Conservation (phyloP, 2,888 invertebrate genomes). For the Cheilosia urbana region DNA sequence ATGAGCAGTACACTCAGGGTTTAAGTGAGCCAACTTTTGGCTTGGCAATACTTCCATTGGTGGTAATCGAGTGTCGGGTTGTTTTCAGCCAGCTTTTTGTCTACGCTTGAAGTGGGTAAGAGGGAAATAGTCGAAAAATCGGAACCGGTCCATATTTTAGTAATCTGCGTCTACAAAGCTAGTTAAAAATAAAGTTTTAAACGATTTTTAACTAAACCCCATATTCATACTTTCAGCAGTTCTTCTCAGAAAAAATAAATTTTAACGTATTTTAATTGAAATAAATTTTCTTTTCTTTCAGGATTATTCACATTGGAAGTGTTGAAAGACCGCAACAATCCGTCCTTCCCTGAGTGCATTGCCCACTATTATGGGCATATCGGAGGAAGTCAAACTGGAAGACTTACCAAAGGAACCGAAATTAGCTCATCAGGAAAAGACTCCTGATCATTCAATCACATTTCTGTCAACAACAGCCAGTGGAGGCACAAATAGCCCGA, state of each 20-base stretch:
- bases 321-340: background rate
- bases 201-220: too few relatives aligned
- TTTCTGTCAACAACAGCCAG: constrained; percentile 82
- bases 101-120: too few relatives aligned
- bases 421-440: constrained; percentile 83
- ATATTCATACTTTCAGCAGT: too few relatives aligned
- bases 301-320: background rate
- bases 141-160: accelerated
- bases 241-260: too few relatives aligned
- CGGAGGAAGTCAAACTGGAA: constrained; percentile 84
- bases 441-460: constrained; percentile 84
- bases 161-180: too few relatives aligned
- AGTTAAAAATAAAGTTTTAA: too few relatives aligned
- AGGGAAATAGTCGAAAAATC: too few relatives aligned
- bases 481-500: constrained; percentile 84
- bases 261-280: background rate
- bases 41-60: too few relatives aligned
- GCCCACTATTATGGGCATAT: constrained; percentile 84
- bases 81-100: too few relatives aligned
- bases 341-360: constrained; percentile 49
- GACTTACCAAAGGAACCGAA: constrained; percentile 84
- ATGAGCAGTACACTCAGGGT: too few relatives aligned
- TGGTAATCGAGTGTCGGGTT: too few relatives aligned
- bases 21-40: too few relatives aligned
- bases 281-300: background rate